phyloP scores from a whole-genome alignment of 2,888 invertebrate genomes.

The Candidula unifasciata region DNA sequence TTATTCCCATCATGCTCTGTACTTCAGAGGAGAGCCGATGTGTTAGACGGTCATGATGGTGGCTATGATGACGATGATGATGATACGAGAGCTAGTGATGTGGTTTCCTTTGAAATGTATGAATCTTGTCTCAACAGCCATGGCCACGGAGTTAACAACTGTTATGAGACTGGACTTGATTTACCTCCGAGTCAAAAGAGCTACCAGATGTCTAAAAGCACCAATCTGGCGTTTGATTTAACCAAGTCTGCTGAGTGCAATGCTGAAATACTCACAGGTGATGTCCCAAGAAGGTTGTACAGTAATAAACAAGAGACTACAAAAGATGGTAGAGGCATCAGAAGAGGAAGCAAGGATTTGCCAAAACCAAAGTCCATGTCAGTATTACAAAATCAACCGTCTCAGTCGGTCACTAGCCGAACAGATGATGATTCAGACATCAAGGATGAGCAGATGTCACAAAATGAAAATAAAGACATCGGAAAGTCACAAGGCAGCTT shows the following conservation, averaged over 20 bases:
- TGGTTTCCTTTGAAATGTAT: conserved; percentile 5
- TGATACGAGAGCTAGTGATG: conserved; percentile 49
- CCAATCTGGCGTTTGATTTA: background rate
- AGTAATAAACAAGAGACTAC: background rate
- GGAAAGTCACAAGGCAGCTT: background rate
- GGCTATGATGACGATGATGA: conserved; percentile 51
- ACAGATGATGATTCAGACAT: background rate
- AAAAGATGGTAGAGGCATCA: background rate
- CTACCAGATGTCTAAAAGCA: background rate
- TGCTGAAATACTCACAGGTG: conserved; percentile 44
- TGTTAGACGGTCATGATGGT: background rate
- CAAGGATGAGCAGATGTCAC: background rate
- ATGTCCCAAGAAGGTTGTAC: conserved; percentile 26
- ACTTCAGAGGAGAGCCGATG: background rate
- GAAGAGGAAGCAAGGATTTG: background rate
- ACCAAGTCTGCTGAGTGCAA: conserved; percentile 36
- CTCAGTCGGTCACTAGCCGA: background rate
- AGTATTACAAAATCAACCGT: background rate
- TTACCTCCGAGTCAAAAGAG: background rate
- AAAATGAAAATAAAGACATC: background rate
- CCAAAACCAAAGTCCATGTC: background rate
- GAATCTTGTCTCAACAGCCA: conserved; percentile 37
- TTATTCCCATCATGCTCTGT: conserved; percentile 23
- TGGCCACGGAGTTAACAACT: conserved; percentile 32
- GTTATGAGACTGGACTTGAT: conserved; percentile 32